Evolutionary conservation across 2,113 vertebrate genomes (phyloP).

Genomic region (Sorex araneus): DNA sequence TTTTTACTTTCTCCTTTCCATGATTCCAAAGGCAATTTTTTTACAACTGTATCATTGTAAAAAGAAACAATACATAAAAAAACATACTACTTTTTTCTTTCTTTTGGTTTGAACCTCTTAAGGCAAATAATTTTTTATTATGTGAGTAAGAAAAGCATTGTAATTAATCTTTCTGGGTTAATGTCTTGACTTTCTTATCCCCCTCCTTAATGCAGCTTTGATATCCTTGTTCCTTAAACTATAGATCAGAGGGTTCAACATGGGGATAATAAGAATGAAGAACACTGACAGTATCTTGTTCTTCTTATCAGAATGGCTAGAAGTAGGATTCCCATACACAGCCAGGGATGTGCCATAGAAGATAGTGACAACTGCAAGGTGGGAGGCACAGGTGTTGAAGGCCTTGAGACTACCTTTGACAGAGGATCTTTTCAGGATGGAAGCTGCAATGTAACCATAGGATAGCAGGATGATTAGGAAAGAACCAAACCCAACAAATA

Average conservation of each 20-base stretch:
- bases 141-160: too few relatives aligned
- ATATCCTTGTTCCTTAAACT: slow-evolving; percentile 17
- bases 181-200: neutral
- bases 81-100: too few relatives aligned
- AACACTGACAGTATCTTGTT: slow-evolving; percentile 28
- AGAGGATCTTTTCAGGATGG: slow-evolving; percentile 59
- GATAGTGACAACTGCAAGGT: slow-evolving; percentile 52
- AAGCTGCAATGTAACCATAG: slow-evolving; percentile 46
- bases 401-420: slow-evolving; percentile 37
- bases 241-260: slow-evolving; percentile 54
- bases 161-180: neutral
- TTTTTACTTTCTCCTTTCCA: too few relatives aligned
- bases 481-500: neutral
- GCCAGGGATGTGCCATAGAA: slow-evolving; percentile 59
- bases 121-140: too few relatives aligned
- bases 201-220: neutral
- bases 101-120: too few relatives aligned
- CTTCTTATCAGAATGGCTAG: slow-evolving; percentile 1
- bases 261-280: slow-evolving; percentile 41
- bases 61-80: too few relatives aligned
- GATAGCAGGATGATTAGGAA: slow-evolving; percentile 50
- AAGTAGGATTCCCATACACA: slow-evolving; percentile 34
- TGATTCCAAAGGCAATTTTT: too few relatives aligned
- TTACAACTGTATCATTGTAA: too few relatives aligned
- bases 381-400: slow-evolving; percentile 69